Percentiles rank a stretch among this genome's conserved stretches.
Evolutionary conservation across 2,113 vertebrate species (phyloP).

Genomic region (Synodontis membranacea): DNA sequence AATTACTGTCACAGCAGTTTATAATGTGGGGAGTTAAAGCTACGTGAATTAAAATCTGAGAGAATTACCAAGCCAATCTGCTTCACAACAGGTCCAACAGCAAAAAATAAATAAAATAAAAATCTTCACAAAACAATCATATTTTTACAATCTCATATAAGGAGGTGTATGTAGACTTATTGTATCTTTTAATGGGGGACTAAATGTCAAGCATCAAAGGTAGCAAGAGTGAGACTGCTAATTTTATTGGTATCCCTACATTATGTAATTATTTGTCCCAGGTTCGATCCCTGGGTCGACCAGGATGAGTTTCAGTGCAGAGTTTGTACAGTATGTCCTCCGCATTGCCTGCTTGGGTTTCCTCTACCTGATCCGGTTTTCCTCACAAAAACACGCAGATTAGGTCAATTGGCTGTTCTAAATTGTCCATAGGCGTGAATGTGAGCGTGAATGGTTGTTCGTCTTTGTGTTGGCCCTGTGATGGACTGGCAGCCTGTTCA

Average conservation of each 20-base stretch:
- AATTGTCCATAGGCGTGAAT: too few species aligned
- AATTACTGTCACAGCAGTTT: background rate
- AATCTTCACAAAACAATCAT: background rate
- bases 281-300: too few species aligned
- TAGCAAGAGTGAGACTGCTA: background rate
- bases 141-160: background rate
- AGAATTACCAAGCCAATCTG: background rate
- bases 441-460: too few species aligned
- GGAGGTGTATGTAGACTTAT: background rate
- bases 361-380: too few species aligned
- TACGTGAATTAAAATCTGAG: background rate
- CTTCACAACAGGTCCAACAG: background rate
- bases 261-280: background rate
- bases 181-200: background rate
- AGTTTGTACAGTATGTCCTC: too few species aligned
- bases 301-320: too few species aligned
- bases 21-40: background rate
- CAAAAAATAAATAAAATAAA: background rate
- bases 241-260: background rate
- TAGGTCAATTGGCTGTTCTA: too few species aligned
- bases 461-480: too few species aligned
- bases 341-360: too few species aligned
- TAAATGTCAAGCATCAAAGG: background rate
- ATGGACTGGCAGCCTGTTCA: too few species aligned
- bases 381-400: too few species aligned